Evolutionary conservation across 2,113 vertebrate genomes (phyloP), one percentile per base, ranked within the genome.

Genomic region (Perognathus longimembris): DNA sequence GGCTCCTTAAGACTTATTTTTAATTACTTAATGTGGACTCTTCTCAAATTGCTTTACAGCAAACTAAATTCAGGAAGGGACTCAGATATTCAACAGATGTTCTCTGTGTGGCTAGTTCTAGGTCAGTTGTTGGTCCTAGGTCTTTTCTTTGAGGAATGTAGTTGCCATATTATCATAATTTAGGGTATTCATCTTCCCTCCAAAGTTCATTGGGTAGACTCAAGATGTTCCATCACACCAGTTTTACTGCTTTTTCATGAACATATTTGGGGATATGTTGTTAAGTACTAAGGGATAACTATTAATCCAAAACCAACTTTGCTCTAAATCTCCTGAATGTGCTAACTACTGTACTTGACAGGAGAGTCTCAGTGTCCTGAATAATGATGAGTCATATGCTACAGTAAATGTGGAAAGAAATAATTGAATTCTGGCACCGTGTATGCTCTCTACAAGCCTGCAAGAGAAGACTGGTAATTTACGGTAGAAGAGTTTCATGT

Each of bases 401-500:
- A 45, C 34, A 78, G 36, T 88, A 79, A 75, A 78, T 42, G 76
- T 50, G 59, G 59, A 74, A 80, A 86, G n/a, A 91, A 28, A 17
- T 28, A 73, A 91, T 75, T 88, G 76, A 91, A 42, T 24, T 61
- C 38, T 73, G 64, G 70, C 69, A 45, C 61, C 66, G 70, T 71
- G 82, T 67, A 36, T 54, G 57, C 34, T 75, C 36, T 71, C 38
- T 74, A 54, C 3, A 84, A 67, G 34, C 36, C 73, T 76, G 32
- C 21, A 36, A 74, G 71, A 71, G 93, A 20, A 90, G 54, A 38
- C 61, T 70, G 63, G 66, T 6, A 66, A 88, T 89, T 94, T 91
- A 89, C 78, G 70, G 73, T 57, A 40, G 38, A 89, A 54, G 92
- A 74, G 94, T 91, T 38, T 86, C 32, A 30, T 38, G 36, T 83